These are phyloP conservation scores for Salpingus planirostris DNA, from an alignment of 2,888 invertebrate species.

Conservation along the genomic window DNA sequence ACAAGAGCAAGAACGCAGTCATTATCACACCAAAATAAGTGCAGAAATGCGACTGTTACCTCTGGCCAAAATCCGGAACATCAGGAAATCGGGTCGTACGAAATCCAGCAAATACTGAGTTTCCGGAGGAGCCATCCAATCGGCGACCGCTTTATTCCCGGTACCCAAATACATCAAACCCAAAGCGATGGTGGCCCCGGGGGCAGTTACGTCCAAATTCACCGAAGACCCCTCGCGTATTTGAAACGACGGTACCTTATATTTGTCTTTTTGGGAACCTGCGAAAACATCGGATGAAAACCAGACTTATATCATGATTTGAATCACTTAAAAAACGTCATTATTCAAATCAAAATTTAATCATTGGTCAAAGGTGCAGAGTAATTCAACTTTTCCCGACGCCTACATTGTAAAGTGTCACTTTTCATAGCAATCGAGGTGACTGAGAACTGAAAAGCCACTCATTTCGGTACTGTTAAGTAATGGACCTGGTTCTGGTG, in stretches of 20 bases:
- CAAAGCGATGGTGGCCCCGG: slow-evolving; percentile 89
- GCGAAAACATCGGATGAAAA: too few species aligned
- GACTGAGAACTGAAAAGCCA: too few species aligned
- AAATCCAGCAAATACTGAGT: slow-evolving; percentile 86
- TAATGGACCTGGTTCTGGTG: too few species aligned
- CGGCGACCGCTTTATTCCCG: slow-evolving; percentile 74
- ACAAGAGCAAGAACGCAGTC: neutral
- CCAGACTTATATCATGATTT: too few species aligned
- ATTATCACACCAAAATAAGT: neutral
- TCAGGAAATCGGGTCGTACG: slow-evolving; percentile 83
- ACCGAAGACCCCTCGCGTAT: slow-evolving; percentile 83
- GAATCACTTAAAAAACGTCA: too few species aligned
- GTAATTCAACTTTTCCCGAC: too few species aligned
- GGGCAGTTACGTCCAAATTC: slow-evolving; percentile 92
- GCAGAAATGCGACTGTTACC: slow-evolving; percentile 38
- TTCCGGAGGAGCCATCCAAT: slow-evolving; percentile 84
- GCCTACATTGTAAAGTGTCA: too few species aligned
- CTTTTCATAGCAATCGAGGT: too few species aligned
- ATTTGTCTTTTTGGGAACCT: slow-evolving; percentile 81
- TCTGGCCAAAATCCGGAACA: slow-evolving; percentile 71
- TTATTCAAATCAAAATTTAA: too few species aligned
- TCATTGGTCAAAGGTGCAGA: too few species aligned
- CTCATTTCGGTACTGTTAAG: too few species aligned
- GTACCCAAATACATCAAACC: slow-evolving; percentile 88
- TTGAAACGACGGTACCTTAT: slow-evolving; percentile 78